These are phyloP conservation scores for Eubucco bourcierii DNA, from an alignment of 2,113 vertebrate genomes.

Conservation along the genomic window DNA sequence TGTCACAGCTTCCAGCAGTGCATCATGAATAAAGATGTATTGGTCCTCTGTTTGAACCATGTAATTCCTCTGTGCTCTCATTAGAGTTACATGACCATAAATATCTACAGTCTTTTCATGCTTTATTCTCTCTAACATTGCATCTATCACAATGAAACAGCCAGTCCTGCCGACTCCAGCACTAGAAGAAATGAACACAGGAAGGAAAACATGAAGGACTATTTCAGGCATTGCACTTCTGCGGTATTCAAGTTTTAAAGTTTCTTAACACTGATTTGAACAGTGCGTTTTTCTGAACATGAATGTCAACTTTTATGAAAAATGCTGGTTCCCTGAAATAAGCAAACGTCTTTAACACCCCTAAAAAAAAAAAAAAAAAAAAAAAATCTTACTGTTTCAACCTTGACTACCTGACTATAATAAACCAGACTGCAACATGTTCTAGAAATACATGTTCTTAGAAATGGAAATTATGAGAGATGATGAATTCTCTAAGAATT, in stretches of 20 bases:
- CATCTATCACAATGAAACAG: conserved; percentile 99
- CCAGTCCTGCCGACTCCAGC: conserved; percentile 97
- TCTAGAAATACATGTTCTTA: not conserved
- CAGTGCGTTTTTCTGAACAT: not conserved
- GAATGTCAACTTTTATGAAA: not conserved
- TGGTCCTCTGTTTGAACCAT: conserved; percentile 99
- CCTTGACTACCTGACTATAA: not conserved
- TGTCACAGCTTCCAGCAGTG: conserved; percentile 96
- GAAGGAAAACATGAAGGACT: conserved; percentile 17
- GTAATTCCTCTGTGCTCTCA: conserved; percentile 99
- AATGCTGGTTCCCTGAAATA: not conserved
- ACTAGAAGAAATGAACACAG: conserved; percentile 69
- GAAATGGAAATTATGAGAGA: not conserved
- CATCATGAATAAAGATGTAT: conserved; percentile 98
- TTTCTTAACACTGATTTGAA: not conserved
- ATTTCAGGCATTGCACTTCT: not conserved
- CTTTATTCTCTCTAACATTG: conserved; percentile 98
- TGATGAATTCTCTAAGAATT: not conserved
- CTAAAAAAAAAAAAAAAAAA: not conserved
- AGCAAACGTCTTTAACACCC: not conserved
- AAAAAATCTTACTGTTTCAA: not conserved
- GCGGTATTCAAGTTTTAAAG: not conserved
- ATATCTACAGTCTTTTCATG: conserved; percentile 99
- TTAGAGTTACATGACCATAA: conserved; percentile 98
- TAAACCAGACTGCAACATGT: not conserved